These are phyloP conservation scores for Acanthurus lineatus DNA, from an alignment of 2,797 vertebrate species.

Conservation along the genomic window DNA sequence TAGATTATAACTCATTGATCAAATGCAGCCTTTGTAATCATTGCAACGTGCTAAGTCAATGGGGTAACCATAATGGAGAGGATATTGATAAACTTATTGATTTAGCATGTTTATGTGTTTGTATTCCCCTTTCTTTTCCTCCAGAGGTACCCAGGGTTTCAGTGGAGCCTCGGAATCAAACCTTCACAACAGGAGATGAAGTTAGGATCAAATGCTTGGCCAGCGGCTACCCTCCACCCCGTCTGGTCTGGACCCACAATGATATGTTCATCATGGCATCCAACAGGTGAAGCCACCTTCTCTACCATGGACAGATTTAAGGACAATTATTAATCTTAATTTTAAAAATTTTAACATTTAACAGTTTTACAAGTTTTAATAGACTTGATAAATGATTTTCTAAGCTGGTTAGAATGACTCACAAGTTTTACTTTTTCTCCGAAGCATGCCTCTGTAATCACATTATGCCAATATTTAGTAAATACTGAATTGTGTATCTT, in stretches of 20 bases:
- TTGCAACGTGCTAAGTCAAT: background rate
- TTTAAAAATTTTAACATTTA: background rate
- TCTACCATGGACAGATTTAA: background rate
- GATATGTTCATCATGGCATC: conserved; percentile 92
- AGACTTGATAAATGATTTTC: fast-evolving
- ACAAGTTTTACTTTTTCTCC: background rate
- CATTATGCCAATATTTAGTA: background rate
- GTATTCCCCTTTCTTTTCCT: background rate
- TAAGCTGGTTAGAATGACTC: background rate
- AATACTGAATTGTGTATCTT: background rate
- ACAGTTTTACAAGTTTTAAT: background rate
- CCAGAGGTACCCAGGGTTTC: conserved; percentile 90
- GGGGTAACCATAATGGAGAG: background rate
- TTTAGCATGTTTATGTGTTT: background rate
- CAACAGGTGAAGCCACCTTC: conserved; percentile 85
- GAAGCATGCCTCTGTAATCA: background rate
- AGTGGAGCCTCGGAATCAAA: conserved; percentile 91
- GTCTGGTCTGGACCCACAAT: conserved; percentile 92
- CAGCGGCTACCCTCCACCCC: conserved; percentile 91
- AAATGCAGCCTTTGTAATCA: fast-evolving
- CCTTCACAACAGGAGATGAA: conserved; percentile 90
- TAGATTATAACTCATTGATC: background rate
- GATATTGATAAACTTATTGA: background rate
- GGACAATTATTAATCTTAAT: background rate
- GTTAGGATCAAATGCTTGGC: conserved; percentile 91